These are phyloP conservation scores for Dendrophyllia cribrosa DNA, from an alignment of 64 coral and sea anemone genomes.

Conservation along the genomic window DNA sequence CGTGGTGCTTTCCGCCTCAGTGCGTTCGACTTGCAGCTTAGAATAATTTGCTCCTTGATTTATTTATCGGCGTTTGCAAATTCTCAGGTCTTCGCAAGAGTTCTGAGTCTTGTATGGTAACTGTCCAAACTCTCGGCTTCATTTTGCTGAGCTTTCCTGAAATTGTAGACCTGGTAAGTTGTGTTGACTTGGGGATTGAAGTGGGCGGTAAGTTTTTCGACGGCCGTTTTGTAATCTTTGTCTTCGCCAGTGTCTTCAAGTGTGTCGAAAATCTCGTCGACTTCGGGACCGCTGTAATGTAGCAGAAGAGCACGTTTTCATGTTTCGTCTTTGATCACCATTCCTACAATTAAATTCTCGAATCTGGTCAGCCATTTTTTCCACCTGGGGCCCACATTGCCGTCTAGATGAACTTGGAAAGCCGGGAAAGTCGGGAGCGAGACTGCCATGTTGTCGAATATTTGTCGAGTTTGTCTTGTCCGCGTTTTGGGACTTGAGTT, in stretches of 20 bases:
- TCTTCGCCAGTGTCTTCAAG: constrained; percentile 52
- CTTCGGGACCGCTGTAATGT: constrained; percentile 58
- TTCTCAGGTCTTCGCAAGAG: constrained; percentile 52
- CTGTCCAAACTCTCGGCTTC: constrained; percentile 47
- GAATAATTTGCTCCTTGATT: constrained; percentile 53
- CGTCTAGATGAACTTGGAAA: constrained; percentile 63
- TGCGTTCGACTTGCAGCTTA: constrained; percentile 46
- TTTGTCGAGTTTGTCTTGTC: too few species aligned
- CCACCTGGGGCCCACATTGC: constrained; percentile 64
- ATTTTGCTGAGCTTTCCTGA: constrained; percentile 62
- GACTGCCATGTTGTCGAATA: constrained; percentile 7
- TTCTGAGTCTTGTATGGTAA: constrained; percentile 63
- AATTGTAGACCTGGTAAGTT: constrained; percentile 71
- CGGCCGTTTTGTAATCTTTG: constrained; percentile 54
- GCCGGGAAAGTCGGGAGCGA: constrained; percentile 58
- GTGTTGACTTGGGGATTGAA: constrained; percentile 58
- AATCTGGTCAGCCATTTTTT: constrained; percentile 75
- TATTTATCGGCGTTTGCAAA: constrained; percentile 17
- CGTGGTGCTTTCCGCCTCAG: constrained; percentile 26
- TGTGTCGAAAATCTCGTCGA: constrained; percentile 77
- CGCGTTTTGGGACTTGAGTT: too few species aligned
- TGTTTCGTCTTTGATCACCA: constrained; percentile 43
- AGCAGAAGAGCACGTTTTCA: constrained; percentile 66
- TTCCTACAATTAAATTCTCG: background rate
- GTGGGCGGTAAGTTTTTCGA: constrained; percentile 60